Percentiles rank a stretch among this genome's conserved stretches.
phyloP scores from a whole-genome alignment of 2,797 vertebrate genomes.

The Pangasius larnaudii region DNA sequence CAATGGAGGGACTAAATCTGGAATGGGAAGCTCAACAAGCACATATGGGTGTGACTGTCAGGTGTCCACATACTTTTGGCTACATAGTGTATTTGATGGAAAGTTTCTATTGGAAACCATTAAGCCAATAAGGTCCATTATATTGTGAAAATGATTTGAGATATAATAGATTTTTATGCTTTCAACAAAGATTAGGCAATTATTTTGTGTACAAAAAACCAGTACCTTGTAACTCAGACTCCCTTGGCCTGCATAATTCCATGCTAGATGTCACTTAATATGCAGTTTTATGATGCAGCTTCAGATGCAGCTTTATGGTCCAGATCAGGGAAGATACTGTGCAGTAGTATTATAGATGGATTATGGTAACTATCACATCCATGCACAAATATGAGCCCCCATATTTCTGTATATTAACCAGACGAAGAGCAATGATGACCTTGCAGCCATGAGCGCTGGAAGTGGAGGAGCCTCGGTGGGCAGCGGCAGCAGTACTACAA shows the following conservation, averaged over 20 bases:
- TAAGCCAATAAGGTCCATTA: not conserved
- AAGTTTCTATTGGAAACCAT: not conserved
- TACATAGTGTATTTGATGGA: not conserved
- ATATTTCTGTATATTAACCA: slow-evolving; percentile 51
- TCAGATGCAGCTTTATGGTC: not conserved
- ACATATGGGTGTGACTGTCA: not conserved
- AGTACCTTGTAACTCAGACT: not conserved
- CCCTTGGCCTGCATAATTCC: not conserved
- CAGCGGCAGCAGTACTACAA: slow-evolving; percentile 66
- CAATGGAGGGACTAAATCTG: not conserved
- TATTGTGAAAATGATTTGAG: not conserved
- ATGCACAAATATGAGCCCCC: not conserved
- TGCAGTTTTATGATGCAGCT: not conserved
- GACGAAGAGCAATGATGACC: slow-evolving; percentile 88
- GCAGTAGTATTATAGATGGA: not conserved
- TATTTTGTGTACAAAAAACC: not conserved
- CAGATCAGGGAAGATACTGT: not conserved
- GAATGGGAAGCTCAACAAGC: not conserved
- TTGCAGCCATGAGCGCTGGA: slow-evolving; percentile 68
- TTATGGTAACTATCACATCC: not conserved
- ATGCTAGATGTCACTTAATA: not conserved
- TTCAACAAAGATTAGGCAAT: not conserved
- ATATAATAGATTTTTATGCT: not conserved
- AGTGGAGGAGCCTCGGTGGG: slow-evolving; percentile 73
- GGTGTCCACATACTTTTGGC: not conserved